A percentile compares a stretch with the other conserved stretches of the same genome.
These are phyloP conservation scores for Ophioninae sp. DNA, from an alignment of 2,888 invertebrate genomes.

Conservation along the genomic window DNA sequence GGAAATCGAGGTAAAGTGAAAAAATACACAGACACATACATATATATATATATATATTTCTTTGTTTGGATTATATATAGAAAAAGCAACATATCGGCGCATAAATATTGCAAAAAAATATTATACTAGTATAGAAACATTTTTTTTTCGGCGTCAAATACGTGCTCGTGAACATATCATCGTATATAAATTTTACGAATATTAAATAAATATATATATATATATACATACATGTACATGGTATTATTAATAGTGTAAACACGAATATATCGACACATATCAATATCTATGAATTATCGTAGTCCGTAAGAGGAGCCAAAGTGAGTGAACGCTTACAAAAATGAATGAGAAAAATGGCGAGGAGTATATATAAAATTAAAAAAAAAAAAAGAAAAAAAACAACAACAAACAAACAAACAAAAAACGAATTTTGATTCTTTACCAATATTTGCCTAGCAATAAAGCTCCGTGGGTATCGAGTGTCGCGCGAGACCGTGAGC, in stretches of 20 bases:
- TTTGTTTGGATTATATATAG: too few species aligned
- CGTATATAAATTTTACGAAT: constrained; percentile 42
- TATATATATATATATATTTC: constrained; percentile 52
- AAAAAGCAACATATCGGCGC: constrained; percentile 53
- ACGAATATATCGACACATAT: constrained; percentile 41
- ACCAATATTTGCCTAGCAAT: constrained; percentile 53
- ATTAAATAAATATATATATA: constrained; percentile 1
- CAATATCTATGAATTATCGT: constrained; percentile 31
- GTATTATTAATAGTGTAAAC: constrained; percentile 39
- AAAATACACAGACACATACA: constrained; percentile 54
- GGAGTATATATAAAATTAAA: background rate
- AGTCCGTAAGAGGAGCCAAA: constrained; percentile 50
- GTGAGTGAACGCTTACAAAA: constrained; percentile 33
- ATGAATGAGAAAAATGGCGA: constrained; percentile 13
- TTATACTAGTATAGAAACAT: constrained; percentile 45
- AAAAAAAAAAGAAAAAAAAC: constrained; percentile 1
- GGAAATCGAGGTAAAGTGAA: constrained; percentile 55
- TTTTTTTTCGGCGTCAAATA: constrained; percentile 32
- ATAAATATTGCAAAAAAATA: constrained; percentile 59
- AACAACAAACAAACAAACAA: constrained; percentile 14
- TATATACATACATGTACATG: constrained; percentile 56
- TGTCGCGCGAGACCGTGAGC: constrained; percentile 38
- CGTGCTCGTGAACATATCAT: constrained; percentile 55
- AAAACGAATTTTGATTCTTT: constrained; percentile 41
- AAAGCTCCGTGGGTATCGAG: constrained; percentile 42